Evolutionary conservation across 1,140 invertebrate genomes (phyloP), one percentile per base, ranked within the genome.

Genomic region (Mycetomoellerius zeteki): DNA sequence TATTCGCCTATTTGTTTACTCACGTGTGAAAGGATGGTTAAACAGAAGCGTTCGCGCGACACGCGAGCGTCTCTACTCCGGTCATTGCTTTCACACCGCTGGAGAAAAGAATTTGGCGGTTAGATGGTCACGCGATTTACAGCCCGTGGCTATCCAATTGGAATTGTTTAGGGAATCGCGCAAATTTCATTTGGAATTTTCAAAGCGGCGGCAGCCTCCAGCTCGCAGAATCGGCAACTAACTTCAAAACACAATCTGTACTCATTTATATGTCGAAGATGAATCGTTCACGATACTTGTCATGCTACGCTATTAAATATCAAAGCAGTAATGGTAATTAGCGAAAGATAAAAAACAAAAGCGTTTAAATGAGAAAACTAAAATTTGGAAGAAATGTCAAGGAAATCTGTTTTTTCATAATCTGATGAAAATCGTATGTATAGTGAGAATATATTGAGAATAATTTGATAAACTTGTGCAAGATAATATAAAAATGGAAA

Each of bases 11-110:
- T 91, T 92, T 92, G 87, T 91, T 92, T 90, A 90, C 91, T 92
- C 78, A 91, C 86, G 90, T 92, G 91, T 90, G 90, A 90, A 91
- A 92, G 90, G 90, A 90, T 92, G 91, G 89, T 90, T 88, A 92
- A 91, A 91, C 85, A 91, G 89, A 64, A 91, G 85, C 76, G 71
- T 87, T 91, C 78, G 86, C 90, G 84, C 81, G 85, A 92, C 91
- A 91, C 90, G 91, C 90, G 91, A 91, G 82, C 87, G 84, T 91
- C 86, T 88, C 87, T 72, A 62, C 21, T 24, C 58, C 89, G 87
- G 84, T 91, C 87, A 86, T 88, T 91, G 89, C 90, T 90, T 90
- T 91, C 64, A 65, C 65, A 64, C 30, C 77, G 86, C 33, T 65
- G 43, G 64, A 65, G 78, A 91, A 69, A 69, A 69, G 47, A 69